Evolutionary conservation across 2,888 invertebrate species (phyloP), one percentile per base, ranked within the genome.

Genomic region (Orchesella flavescens): DNA sequence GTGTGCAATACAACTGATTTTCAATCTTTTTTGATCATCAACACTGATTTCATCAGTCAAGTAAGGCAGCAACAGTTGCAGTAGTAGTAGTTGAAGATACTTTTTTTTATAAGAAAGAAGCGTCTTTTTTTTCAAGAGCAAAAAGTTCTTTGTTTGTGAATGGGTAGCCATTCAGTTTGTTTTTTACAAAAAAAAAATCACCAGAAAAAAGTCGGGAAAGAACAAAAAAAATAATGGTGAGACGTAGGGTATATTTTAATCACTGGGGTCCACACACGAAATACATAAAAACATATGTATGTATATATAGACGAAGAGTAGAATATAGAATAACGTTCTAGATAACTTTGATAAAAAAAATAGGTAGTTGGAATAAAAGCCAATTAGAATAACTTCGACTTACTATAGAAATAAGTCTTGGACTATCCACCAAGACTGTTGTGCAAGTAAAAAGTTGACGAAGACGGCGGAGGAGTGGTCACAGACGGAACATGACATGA

Each of bases 401-500:
- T 78, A 78, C 78, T 78, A 78, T 78, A 78, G 63, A 71, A 34
- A 23, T 34, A 43, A 46, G 53, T 78, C 78, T 78, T 78, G 78
- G 71, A 53, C 78, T 24, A 24, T 69, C 78, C 78, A 63, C 71
- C 78, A 78, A 78, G 78, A 78, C 71, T 24, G 43, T 23, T 46
- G 78, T 63, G 78, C 78, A n/a, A 78, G 59, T 69, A 61, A 63
- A 78, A 78, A 71, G 78, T 19, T 53, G 78, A 59, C 44, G 82
- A 82, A 75, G 82, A 69, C 63, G 71, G 82, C 68, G 75, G 19
- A 59, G 72, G 82, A 82, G 82, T 81, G 75, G 81, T 82, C 82
- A 82, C 76, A 82, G 82, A 82, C 82, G 76, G 71, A 78, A 78
- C 78, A 57, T 68, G 77, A 77, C 77, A 77, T 78, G 78, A 63